Evolutionary conservation across 2,888 invertebrate genomes (phyloP).

Genomic region (Drosophila setosimentum): DNA sequence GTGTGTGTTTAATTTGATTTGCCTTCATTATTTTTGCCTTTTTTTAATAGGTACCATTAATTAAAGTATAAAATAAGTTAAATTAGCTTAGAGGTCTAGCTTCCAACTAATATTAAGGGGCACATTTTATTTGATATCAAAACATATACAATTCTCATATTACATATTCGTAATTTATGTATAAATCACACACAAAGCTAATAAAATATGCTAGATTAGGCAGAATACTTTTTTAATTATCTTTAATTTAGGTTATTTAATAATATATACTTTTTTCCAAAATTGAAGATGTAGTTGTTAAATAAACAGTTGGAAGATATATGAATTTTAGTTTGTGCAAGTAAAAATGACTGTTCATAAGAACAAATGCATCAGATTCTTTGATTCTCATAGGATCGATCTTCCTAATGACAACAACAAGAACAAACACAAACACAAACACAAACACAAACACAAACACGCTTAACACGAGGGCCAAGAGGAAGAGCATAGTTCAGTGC

Average conservation of each 20-base stretch:
- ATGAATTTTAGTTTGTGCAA: too few relatives aligned
- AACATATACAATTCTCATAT: too few relatives aligned
- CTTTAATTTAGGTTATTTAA: background rate
- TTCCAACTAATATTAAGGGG: background rate
- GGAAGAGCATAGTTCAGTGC: background rate
- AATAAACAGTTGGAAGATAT: too few relatives aligned
- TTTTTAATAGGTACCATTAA: constrained; percentile 25
- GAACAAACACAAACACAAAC: background rate
- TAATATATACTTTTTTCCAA: background rate
- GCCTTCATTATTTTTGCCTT: background rate
- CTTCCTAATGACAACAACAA: background rate
- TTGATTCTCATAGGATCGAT: background rate
- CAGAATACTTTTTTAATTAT: background rate
- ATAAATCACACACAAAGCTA: too few relatives aligned
- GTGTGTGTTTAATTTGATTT: constrained; percentile 27
- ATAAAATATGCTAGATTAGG: background rate
- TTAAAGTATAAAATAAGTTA: constrained; percentile 28
- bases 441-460: background rate
- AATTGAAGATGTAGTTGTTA: too few relatives aligned
- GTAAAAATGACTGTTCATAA: background rate
- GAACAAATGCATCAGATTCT: background rate
- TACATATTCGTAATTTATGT: too few relatives aligned
- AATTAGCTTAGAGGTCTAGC: constrained; percentile 21
- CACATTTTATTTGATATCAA: background rate
- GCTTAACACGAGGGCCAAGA: background rate